A percentile compares a stretch with the other conserved stretches of the same genome.
Evolutionary conservation across 2,888 invertebrate genomes (phyloP).

Genomic region (Carpatolechia fugitivella): DNA sequence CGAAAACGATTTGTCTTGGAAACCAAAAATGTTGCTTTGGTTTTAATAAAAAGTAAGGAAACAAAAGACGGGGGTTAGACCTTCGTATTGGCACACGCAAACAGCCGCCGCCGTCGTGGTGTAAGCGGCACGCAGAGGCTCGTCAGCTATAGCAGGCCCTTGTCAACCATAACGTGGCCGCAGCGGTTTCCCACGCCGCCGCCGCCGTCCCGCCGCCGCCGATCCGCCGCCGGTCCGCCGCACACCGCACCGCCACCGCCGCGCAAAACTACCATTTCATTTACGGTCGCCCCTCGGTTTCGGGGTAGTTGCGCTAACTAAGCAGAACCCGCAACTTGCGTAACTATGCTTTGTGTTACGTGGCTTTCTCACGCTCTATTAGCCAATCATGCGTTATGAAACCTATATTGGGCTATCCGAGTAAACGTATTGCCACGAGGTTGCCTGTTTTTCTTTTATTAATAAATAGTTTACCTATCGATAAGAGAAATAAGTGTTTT

Average conservation of each 20-base stretch:
- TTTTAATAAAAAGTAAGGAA: slow-evolving; percentile 17
- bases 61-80: slow-evolving; percentile 17
- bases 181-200: slow-evolving; percentile 40
- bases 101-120: slow-evolving; percentile 34
- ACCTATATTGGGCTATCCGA: slow-evolving; percentile 1
- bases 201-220: slow-evolving; percentile 40
- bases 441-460: too few species aligned
- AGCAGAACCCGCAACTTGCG: slow-evolving; percentile 64
- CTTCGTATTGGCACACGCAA: slow-evolving; percentile 39
- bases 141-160: slow-evolving; percentile 68
- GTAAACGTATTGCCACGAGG: neutral
- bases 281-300: slow-evolving; percentile 73
- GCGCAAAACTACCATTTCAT: slow-evolving; percentile 77
- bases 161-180: slow-evolving; percentile 76
- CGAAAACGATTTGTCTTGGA: neutral
- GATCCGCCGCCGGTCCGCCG: too few species aligned
- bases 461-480: too few species aligned
- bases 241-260: slow-evolving; percentile 56
- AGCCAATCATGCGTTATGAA: slow-evolving; percentile 28
- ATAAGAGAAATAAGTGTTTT: too few species aligned
- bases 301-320: slow-evolving; percentile 65
- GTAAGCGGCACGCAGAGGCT: slow-evolving; percentile 43
- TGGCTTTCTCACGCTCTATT: slow-evolving; percentile 49
- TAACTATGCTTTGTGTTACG: slow-evolving; percentile 65
- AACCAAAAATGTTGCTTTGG: neutral